Evolutionary conservation across 2,113 vertebrate species (phyloP).

Genomic region (Capreolus pygargus): DNA sequence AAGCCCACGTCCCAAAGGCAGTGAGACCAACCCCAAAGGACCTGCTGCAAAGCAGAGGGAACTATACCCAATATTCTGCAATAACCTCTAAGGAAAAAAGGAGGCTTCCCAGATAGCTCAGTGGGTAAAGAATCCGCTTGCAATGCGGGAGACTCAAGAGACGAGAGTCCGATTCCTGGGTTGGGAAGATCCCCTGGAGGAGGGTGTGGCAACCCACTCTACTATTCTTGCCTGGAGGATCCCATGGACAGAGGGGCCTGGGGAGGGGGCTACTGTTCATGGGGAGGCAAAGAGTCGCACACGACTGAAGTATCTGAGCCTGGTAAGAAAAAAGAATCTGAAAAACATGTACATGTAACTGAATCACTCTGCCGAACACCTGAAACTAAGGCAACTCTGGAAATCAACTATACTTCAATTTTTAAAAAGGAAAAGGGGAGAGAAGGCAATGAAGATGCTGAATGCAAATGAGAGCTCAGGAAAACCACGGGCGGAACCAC

Average conservation of each 20-base stretch:
- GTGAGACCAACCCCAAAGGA: neutral
- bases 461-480: rapidly evolving
- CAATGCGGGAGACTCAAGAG: neutral
- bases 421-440: neutral
- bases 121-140: neutral
- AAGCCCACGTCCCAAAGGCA: neutral
- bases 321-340: neutral
- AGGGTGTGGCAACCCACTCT: neutral
- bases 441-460: neutral
- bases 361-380: neutral
- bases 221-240: neutral
- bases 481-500: neutral
- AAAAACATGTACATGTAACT: too few relatives aligned
- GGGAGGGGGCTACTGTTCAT: neutral
- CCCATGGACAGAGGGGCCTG: neutral
- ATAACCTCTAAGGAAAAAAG: neutral
- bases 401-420: neutral
- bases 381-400: neutral
- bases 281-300: neutral
- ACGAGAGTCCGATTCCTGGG: neutral
- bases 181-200: neutral
- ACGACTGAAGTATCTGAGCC: neutral
- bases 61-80: neutral
- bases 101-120: neutral
- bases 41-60: neutral